Percentiles rank a stretch among this genome's conserved stretches.
Conservation (phyloP, 2,113 vertebrate species). For the Menura novaehollandiae region DNA sequence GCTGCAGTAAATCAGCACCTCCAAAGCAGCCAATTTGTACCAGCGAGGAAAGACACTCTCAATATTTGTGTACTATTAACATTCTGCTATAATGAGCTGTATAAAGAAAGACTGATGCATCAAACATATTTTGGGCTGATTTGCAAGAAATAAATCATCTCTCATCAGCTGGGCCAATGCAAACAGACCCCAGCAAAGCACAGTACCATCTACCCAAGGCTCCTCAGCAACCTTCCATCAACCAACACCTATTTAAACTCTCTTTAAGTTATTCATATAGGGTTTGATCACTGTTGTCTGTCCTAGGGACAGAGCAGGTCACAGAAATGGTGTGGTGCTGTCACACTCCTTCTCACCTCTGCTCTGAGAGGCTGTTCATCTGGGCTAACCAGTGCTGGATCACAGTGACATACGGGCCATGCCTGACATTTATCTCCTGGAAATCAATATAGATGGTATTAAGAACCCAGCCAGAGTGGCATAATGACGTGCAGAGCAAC, state of each 20-base stretch:
- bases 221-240: background rate
- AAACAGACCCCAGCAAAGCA: background rate
- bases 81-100: background rate
- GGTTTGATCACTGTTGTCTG: background rate
- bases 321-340: background rate
- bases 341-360: background rate
- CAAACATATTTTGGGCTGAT: background rate
- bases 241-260: background rate
- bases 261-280: background rate
- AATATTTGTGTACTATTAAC: background rate
- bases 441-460: background rate
- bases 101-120: background rate
- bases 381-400: background rate
- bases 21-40: background rate
- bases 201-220: fast-evolving
- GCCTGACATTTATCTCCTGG: background rate
- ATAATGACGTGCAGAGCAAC: background rate
- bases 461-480: background rate
- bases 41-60: background rate
- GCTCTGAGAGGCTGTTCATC: background rate
- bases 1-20: background rate
- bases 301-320: background rate
- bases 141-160: background rate
- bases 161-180: background rate
- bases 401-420: fast-evolving